Base-by-base conservation (phyloP, 2,888 invertebrate species). In the Brenthis hecate region DNA sequence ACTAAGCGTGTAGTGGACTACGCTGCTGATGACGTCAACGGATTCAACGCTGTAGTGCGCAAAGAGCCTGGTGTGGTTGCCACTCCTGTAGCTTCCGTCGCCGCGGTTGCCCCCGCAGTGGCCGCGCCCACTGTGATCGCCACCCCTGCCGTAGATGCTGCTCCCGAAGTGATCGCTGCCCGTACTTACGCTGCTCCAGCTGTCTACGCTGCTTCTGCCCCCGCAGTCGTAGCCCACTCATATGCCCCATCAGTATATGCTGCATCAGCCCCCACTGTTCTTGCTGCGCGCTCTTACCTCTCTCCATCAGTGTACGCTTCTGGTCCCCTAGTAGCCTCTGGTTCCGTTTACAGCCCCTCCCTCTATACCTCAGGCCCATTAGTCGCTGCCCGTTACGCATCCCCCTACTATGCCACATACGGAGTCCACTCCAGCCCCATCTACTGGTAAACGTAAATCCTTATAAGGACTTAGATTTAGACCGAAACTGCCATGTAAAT, bases 41-140 rank as follows among this genome's bases (percentile, higher is more conserved):
- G 94, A 23, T 94, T 94, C 85, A 94, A 94, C 85, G 94, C 94
- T 51, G 89, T 94, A 23, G 94, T 94, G 43, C 91, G 92, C 77
- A 93, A 93, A 72, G 93, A 93, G 73, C 89, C 94, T 48, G 88
- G 84, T 51, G 82, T 87, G 56, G 81, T 85, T 5, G 78, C 89
- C 36, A 79, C 85, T 2, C 84, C 88, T 3, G 85, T 85, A 28
- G 86, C 82, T 14, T 82, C 84, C 32, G 72, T 82, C 11, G 77
- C 82, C 8, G 80, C 81, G 0, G 82, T 78, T 1, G 84, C 81
- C 2, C 85, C 80, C n/a, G 84, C 88, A 11, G 62, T 56, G 2
- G 69, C 70, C 1, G 63, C 75, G 8, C 77, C 79, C 4, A 62
- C 74, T 32, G 75, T 77, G 6, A 70, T 79, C 4, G 76, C 80